Base-by-base conservation (phyloP, 2,797 vertebrate species). In the Furcifer pardalis region DNA sequence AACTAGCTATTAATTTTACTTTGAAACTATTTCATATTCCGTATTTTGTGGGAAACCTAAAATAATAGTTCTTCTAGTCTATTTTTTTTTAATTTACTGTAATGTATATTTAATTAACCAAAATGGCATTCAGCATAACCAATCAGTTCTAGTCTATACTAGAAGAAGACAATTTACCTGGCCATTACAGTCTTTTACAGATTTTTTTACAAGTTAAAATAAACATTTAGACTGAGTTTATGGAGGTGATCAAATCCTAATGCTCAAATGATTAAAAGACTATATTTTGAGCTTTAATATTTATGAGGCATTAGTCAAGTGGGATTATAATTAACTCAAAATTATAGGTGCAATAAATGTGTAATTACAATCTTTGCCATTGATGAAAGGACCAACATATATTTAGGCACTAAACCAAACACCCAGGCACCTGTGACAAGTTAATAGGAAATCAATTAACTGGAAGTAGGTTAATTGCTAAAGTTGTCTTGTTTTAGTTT, bases 391-490 rank as follows among this genome's bases (percentile, higher is more conserved):
- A 23, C 19, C 63, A 79, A 87, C 86, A 82, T 88, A 7, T 91
- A 89, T 94, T 96, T 92, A 93, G 93, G 90, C 84, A 80, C 25
- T 79, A 63, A 90, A 73, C n/a, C 83, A 88, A 91, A 90, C 84
- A 89, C 77, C 84, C 91, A 89, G 83, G 84, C 66, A 89, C 79
- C 91, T 89, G 91, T 83, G 75, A 84, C 80, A 94, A 90, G 93
- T 94, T 95, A 94, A 95, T 91, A 92, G 91, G 84, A 85, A 93
- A 82, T 86, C 91, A 96, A 93, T 96, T 95, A 95, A 92, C 88
- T 91, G 44, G 84, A 88, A 93, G 87, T 94, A 90, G 91, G 90
- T 90, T 95, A 94, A 96, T 95, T 93, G 87, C 80, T 85, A 86
- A 75, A 90, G 72, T 75, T 83, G 81, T 82, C 87, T 89, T 86